Percentiles rank a stretch among this genome's conserved stretches.
These are phyloP conservation scores for Liopterus haemorrhoidalis DNA, from an alignment of 2,888 invertebrate species.

Conservation along the genomic window DNA sequence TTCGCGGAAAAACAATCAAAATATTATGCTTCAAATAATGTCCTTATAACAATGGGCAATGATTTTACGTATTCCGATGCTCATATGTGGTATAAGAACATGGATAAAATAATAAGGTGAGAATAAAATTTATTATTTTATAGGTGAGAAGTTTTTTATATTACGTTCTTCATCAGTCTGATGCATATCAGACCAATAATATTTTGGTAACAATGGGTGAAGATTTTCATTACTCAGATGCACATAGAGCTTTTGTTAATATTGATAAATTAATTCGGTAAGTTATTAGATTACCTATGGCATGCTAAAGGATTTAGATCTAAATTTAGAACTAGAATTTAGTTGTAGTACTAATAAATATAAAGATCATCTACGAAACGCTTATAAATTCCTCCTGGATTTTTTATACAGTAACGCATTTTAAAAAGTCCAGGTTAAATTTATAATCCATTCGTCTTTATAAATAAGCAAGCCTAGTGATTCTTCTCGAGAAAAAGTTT, in stretches of 20 bases:
- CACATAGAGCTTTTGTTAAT: slow-evolving; percentile 58
- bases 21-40: slow-evolving; percentile 60
- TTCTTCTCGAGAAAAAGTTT: too few species aligned
- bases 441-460: too few species aligned
- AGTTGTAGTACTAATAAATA: too few species aligned
- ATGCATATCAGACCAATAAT: slow-evolving; percentile 53
- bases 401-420: too few species aligned
- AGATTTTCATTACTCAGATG: slow-evolving; percentile 65
- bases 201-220: slow-evolving; percentile 66
- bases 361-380: too few species aligned
- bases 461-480: too few species aligned
- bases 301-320: slow-evolving; percentile 2
- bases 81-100: slow-evolving; percentile 71
- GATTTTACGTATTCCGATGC: slow-evolving; percentile 84
- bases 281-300: slow-evolving; percentile 15
- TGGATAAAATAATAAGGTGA: slow-evolving; percentile 84
- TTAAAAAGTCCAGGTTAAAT: too few species aligned
- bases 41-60: slow-evolving; percentile 88
- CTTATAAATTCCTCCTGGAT: too few species aligned
- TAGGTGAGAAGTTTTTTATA: slow-evolving; percentile 42
- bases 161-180: slow-evolving; percentile 44
- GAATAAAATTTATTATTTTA: slow-evolving; percentile 38
- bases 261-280: slow-evolving; percentile 69
- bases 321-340: too few species aligned
- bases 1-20: slow-evolving; percentile 16